These are phyloP conservation scores for Leontopithecus rosalia DNA, from an alignment of 2,797 vertebrate species.

Conservation along the genomic window DNA sequence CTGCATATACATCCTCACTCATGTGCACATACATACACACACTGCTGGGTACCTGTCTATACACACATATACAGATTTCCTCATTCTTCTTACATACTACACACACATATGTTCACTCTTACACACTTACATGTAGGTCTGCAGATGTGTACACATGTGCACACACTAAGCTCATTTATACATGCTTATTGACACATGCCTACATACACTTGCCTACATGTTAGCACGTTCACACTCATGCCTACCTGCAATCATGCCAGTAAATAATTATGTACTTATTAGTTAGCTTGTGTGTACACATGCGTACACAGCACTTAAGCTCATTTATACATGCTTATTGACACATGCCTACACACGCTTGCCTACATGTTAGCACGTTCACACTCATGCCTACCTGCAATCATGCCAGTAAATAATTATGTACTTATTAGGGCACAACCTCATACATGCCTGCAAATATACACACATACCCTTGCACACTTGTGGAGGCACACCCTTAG, in stretches of 20 bases:
- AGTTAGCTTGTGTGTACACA: neutral
- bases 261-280: conserved; percentile 21
- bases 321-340: conserved; percentile 25
- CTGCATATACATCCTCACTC: neutral
- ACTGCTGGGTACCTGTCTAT: neutral
- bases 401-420: conserved; percentile 33
- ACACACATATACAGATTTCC: neutral
- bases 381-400: neutral
- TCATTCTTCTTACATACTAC: neutral
- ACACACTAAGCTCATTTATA: conserved; percentile 9
- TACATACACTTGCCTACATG: neutral
- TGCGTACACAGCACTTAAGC: neutral
- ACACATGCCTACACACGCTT: neutral
- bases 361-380: neutral
- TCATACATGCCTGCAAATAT: conserved; percentile 25
- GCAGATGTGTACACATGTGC: neutral
- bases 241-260: conserved; percentile 16
- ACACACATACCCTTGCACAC: neutral
- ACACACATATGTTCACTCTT: neutral
- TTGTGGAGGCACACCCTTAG: conserved; percentile 38
- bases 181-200: neutral
- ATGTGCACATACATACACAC: neutral
- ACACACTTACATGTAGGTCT: neutral
- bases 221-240: neutral
- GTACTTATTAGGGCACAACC: neutral